These are phyloP conservation scores for Etheostoma perlongum DNA, from an alignment of 2,797 vertebrate genomes.

Conservation along the genomic window DNA sequence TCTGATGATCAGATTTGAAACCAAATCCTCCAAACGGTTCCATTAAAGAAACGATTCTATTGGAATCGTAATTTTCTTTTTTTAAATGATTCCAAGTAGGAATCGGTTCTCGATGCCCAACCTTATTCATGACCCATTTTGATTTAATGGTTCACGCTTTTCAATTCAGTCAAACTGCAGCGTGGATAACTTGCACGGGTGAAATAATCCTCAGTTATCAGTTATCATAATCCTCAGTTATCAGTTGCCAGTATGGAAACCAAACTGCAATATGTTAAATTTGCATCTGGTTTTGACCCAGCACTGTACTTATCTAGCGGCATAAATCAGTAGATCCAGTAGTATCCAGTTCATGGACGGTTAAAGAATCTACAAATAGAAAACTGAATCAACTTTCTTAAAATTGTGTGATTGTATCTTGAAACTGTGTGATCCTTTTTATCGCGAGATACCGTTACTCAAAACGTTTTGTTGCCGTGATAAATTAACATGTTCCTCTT, in stretches of 20 bases:
- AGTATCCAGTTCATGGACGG: background rate
- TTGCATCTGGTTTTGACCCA: too few species aligned
- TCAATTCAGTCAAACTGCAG: too few species aligned
- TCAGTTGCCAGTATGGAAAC: too few species aligned
- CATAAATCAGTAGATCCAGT: slow-evolving; percentile 24
- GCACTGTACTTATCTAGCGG: background rate
- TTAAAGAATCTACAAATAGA: background rate
- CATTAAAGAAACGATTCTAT: too few species aligned
- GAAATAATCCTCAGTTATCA: slow-evolving; percentile 35
- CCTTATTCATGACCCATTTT: slow-evolving; percentile 35
- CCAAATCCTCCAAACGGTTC: too few species aligned
- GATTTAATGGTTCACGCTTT: too few species aligned
- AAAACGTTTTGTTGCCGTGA: slow-evolving; percentile 11
- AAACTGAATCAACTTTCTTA: background rate
- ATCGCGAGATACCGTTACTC: background rate
- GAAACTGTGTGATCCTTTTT: slow-evolving; percentile 6
- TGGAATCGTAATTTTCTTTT: too few species aligned
- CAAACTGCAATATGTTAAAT: too few species aligned
- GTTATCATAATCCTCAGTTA: too few species aligned
- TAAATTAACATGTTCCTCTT: slow-evolving; percentile 17
- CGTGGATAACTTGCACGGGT: slow-evolving; percentile 12
- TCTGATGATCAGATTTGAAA: too few species aligned
- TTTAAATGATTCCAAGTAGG: too few species aligned
- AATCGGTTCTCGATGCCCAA: too few species aligned
- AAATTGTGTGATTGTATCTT: slow-evolving; percentile 19